phyloP scores from a whole-genome alignment of 2,888 invertebrate species.

The Ferdinandea cuprea region DNA sequence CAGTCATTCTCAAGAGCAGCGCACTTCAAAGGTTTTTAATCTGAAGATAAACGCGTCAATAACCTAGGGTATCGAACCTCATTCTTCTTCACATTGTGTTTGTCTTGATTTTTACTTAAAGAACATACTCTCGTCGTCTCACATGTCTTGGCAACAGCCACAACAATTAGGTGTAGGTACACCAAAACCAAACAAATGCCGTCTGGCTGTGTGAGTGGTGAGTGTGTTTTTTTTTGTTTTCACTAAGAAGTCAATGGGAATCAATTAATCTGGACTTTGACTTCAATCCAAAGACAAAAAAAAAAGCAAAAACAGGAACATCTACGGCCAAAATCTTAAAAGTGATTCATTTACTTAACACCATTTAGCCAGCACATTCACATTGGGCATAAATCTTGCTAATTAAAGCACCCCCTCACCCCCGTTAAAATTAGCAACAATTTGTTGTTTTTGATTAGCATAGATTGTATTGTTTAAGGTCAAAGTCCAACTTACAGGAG shows the following conservation, averaged over 20 bases:
- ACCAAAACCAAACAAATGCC: not conserved
- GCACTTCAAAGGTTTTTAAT: conserved; percentile 1
- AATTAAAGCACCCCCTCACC: conserved; percentile 32
- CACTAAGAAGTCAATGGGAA: conserved; percentile 7
- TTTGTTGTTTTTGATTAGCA: not conserved
- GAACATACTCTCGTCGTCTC: not conserved
- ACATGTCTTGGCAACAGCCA: not conserved
- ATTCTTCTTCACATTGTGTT: not conserved
- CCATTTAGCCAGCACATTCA: conserved; percentile 5
- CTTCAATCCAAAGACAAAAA: not conserved
- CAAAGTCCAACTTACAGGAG: conserved; percentile 83
- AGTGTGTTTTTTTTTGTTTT: not conserved
- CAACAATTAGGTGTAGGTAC: not conserved
- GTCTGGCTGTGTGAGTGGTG: too few species aligned
- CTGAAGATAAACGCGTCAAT: not conserved
- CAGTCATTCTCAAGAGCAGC: not conserved
- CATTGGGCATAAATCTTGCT: conserved; percentile 43
- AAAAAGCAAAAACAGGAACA: not conserved
- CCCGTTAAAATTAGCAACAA: conserved; percentile 54
- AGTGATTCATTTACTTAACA: conserved; percentile 14
- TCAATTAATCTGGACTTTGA: conserved; percentile 51
- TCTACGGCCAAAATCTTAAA: not conserved
- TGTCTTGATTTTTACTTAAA: not conserved
- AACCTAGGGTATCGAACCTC: conserved; percentile 12
- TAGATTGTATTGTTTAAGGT: too few species aligned